phyloP scores from a whole-genome alignment of 2,888 invertebrate species.

The Trachelus iudaicus region DNA sequence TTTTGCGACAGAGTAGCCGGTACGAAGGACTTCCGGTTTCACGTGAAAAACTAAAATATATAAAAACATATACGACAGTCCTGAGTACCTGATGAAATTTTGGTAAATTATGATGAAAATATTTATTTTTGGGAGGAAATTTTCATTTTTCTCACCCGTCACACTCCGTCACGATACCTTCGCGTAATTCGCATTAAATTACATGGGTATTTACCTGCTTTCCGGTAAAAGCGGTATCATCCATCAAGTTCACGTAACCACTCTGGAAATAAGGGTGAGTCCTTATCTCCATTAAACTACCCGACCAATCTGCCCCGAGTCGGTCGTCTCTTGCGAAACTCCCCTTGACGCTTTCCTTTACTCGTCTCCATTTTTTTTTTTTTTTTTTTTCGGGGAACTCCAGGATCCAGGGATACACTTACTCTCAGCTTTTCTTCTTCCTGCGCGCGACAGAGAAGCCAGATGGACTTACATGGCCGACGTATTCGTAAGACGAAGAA shows the following conservation, averaged over 20 bases:
- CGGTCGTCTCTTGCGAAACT: slow-evolving; percentile 2
- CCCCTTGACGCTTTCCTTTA: neutral
- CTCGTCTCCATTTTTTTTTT: neutral
- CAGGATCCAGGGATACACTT: neutral
- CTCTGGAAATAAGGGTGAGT: neutral
- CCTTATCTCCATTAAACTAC: neutral
- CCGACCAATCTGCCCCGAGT: neutral
- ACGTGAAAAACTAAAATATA: neutral
- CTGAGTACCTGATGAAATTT: no score
- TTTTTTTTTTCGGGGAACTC: neutral
- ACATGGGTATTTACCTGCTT: neutral
- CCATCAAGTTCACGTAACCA: neutral
- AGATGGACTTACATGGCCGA: neutral
- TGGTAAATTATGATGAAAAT: no score
- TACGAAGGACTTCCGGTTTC: neutral
- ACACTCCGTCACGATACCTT: neutral
- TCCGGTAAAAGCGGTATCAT: neutral
- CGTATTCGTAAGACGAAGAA: neutral
- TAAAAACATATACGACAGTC: neutral
- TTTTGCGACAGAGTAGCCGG: neutral
- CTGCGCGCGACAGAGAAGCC: no score
- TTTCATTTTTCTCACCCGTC: neutral
- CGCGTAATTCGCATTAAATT: neutral
- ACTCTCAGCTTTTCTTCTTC: neutral
- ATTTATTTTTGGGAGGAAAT: neutral